Evolutionary conservation across 2,888 invertebrate species (phyloP).

Genomic region (Eutolmus rufibarbis): DNA sequence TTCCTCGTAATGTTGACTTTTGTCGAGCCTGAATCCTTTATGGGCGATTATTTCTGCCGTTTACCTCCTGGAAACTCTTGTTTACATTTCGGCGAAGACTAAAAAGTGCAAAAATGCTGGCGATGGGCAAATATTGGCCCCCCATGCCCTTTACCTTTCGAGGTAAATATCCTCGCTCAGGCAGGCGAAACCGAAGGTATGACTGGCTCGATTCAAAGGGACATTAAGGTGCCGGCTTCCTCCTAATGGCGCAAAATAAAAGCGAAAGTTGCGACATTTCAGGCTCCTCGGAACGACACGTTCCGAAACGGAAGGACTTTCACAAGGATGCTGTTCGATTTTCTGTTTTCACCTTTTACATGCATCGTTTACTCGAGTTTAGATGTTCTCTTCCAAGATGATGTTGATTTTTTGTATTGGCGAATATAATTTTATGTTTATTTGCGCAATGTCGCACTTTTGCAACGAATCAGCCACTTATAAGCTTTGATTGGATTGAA

Average conservation of each 20-base stretch:
- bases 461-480: background rate
- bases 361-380: background rate
- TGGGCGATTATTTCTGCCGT: background rate
- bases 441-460: background rate
- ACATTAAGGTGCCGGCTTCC: background rate
- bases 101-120: background rate
- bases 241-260: background rate
- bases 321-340: background rate
- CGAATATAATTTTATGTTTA: background rate
- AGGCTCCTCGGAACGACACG: background rate
- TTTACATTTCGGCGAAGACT: background rate
- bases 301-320: background rate
- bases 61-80: slow-evolving; percentile 1
- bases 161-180: background rate
- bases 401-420: background rate
- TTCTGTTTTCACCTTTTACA: background rate
- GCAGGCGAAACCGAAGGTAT: background rate
- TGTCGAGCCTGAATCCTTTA: background rate
- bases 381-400: background rate
- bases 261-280: background rate
- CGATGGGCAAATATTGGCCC: slow-evolving; percentile 3
- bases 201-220: background rate
- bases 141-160: background rate
- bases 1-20: background rate
- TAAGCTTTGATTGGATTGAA: background rate